Base-by-base conservation (phyloP, 2,888 invertebrate genomes). In the Erebia palarica region DNA sequence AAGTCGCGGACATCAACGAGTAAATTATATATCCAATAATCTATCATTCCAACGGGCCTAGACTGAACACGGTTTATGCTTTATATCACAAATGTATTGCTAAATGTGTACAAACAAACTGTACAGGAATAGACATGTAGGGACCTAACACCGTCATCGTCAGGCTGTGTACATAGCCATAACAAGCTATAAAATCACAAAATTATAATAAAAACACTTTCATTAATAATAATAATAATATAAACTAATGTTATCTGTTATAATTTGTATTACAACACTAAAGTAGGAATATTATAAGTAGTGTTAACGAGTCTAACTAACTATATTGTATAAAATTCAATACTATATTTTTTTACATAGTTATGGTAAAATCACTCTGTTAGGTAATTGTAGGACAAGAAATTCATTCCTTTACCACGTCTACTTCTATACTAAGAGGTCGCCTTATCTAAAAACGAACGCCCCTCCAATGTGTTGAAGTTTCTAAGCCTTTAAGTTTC, bases 301-400 rank as follows among this genome's bases (percentile, higher is more conserved):
- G 68, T 64, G 66, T 76, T 75, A 76, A 63, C 8, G 49, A 49
- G 14, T 63, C n/a, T n/a, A n/a, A n/a, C 71, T 78, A 77, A 55
- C 69, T 78, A 77, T 74, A 77, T 78, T 84, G 85, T 88, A 89
- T 86, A 88, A 87, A 87, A 87, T 86, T 84, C 82, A 87, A 88
- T 88, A 87, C 83, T 79, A 77, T 78, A 79, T 75, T n/a, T 85
- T 27, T 80, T 83, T 84, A 85, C 84, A 85, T 80, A 80, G 78
- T 79, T 77, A 73, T 36, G 42, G 70, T 70, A 70, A 65, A 70
- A 36, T 70, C 59, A 16, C 66, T 73, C 74, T 51, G 16, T 55
- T 0, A 68, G 47, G 14, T 36, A 36, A 42, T 36, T 60, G 11
- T 60, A 59, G 14, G 36, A 59, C 16, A 53, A 10, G 27, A 47